Evolutionary conservation across 2,113 vertebrate species (phyloP), one percentile per base, ranked within the genome.

Genomic region (Spea bombifrons): DNA sequence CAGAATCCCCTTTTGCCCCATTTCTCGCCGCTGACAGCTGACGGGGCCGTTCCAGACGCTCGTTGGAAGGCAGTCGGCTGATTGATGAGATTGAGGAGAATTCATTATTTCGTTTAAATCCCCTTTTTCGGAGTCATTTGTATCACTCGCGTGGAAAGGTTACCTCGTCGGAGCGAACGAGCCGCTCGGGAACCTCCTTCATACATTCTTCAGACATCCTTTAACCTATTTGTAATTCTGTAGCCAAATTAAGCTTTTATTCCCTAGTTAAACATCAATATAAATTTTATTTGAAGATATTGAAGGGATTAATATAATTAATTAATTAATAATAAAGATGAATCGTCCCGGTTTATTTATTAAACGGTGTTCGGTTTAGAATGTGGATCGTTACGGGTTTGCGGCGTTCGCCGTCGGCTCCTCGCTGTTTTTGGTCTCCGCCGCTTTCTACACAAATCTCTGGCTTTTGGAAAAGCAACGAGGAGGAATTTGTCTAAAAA

Each of bases 41-140:
- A 46, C 66, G 46, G 66, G 9, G 10, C 66, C 30, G 12, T 67
- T 67, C 13, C 12, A 4, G 12, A 2, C 2, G 63, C 0, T 3
- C n/a, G 64, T 15, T 67, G 46, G 9, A 47, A 13, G 15, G 57
- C 57, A n/a, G 57, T 15, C 44, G 5, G 43, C 46, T 67, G 66
- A 67, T 67, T 67, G 66, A 67, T 67, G 16, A 67, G 15, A 44
- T 47, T 15, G n/a, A n/a, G 45, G 43, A 5, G 4, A 30, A 15
- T 8, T 47, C 66, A 47, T 67, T 6, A 13, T 46, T 67, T 46
- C 45, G 45, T 67, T 17, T 46, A 6, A 44, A 66, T 66, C n/a
- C 63, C 63, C 65, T 45, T 8, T 10, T 66, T 66, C 13, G 7
- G 44, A 67, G 66, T 46, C 43, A 67, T 67, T 67, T 67, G 66